Evolutionary conservation across 2,888 invertebrate species (phyloP), one percentile per base, ranked within the genome.

Genomic region (Gymnosoma rotundatum): DNA sequence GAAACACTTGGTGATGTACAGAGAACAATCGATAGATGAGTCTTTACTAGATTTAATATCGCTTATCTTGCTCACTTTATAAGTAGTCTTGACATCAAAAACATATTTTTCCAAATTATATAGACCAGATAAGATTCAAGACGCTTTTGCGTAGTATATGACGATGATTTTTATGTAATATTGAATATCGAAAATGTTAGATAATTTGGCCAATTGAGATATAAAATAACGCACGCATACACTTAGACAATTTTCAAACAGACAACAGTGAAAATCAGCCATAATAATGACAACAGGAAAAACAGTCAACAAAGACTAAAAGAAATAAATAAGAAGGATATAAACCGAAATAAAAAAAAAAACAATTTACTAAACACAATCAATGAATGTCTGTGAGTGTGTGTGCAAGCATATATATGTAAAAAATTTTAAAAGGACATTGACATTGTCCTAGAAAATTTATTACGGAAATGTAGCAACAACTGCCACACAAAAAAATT

Each of bases 381-480:
- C 45, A 3, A 1, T 48, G 6, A 14, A 16, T 52, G 18, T 52
- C 2, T 32, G 5, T 8, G 32, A 32, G 32, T 32, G 3, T 52
- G 50, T 52, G 50, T 52, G 18, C 50, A n/a, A 21, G 7, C 45
- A 42, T 63, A 9, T 60, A 18, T 21, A 50, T 38, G n/a, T 6
- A 32, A 58, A 3, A 42, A 16, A 18, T 32, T 38, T 58, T 48
- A 66, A 58, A 61, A 86, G 83, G 86, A 85, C 87, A 84, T 85
- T 87, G 86, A 87, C 86, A 85, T 86, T 87, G 84, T 85, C 73
- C 86, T 82, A 86, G 58, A 84, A 67, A 85, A 69, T 20, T 75
- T 48, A 72, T 36, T 74, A 50, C 20, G 38, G 56, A 20, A 70
- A 52, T 73, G 56, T 21, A 78, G 56, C 69, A 74, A 70, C 18